Percentiles rank a stretch among this genome's conserved stretches.
phyloP scores from a whole-genome alignment of 2,113 vertebrate species.

The Romanogobio albipinnatus region DNA sequence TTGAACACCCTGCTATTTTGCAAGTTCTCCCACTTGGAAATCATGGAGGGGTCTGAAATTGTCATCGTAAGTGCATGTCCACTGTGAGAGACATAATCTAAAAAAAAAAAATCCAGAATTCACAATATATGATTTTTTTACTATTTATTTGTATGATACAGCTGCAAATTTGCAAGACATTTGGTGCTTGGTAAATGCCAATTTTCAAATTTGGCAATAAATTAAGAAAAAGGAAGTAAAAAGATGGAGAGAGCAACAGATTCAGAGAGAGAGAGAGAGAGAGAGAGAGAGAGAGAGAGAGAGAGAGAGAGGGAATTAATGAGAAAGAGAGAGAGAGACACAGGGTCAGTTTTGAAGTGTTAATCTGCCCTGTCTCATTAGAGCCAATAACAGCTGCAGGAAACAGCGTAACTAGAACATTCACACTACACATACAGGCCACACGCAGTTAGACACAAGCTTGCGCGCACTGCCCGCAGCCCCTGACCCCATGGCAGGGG shows the following conservation, averaged over 20 bases:
- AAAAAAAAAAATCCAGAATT: no score
- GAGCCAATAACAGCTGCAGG: conserved; percentile 23
- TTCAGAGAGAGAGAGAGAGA: not conserved
- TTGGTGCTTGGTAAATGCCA: not conserved
- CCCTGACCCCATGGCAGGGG: no score
- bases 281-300: conserved; percentile 15
- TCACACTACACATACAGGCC: conserved; percentile 18
- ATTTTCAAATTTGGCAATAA: not conserved
- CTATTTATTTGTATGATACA: no score
- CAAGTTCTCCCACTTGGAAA: no score
- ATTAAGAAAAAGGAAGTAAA: not conserved
- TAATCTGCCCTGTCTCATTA: conserved; percentile 44
- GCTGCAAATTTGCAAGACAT: not conserved
- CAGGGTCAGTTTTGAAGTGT: conserved; percentile 47
- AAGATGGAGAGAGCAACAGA: not conserved
- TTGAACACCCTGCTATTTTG: no score
- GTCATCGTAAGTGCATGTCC: no score
- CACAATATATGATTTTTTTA: no score
- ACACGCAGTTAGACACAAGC: not conserved
- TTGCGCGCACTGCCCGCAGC: not conserved
- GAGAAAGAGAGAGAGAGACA: conserved; percentile 30
- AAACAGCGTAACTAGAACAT: conserved; percentile 19
- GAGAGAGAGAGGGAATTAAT: not conserved
- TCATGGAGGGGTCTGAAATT: no score
- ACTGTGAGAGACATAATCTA: no score